phyloP scores from a whole-genome alignment of 2,113 vertebrate genomes.

The Elephas maximus region DNA sequence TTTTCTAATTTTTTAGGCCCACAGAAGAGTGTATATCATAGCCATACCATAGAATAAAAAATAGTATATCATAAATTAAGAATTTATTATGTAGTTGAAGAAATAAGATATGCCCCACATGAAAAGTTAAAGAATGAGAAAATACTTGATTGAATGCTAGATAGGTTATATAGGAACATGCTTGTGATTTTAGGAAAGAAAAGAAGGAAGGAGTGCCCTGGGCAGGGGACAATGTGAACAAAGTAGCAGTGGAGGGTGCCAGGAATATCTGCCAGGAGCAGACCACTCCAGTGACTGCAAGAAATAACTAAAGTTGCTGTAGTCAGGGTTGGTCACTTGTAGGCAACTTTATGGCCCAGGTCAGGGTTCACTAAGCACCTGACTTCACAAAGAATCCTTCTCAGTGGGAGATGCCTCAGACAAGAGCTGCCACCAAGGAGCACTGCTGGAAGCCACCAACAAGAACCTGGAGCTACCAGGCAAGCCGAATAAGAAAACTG shows the following conservation, averaged over 20 bases:
- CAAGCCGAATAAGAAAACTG: background rate
- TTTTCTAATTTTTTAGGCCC: background rate
- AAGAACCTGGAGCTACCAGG: background rate
- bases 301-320: background rate
- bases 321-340: rapidly evolving
- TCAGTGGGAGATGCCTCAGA: background rate
- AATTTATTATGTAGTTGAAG: background rate
- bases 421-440: background rate
- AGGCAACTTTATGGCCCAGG: background rate
- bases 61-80: background rate
- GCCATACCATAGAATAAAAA: background rate
- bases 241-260: background rate
- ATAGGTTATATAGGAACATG: rapidly evolving
- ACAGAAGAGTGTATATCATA: background rate
- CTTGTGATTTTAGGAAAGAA: background rate
- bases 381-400: background rate
- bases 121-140: background rate
- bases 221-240: background rate
- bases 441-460: background rate
- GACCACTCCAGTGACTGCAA: background rate
- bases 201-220: background rate
- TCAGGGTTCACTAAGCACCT: background rate
- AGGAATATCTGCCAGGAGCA: background rate
- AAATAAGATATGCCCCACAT: background rate
- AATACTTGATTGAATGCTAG: background rate